A percentile compares a stretch with the other conserved stretches of the same genome.
Evolutionary conservation across 2,113 vertebrate species (phyloP).

Genomic region (Centrocercus urophasianus): DNA sequence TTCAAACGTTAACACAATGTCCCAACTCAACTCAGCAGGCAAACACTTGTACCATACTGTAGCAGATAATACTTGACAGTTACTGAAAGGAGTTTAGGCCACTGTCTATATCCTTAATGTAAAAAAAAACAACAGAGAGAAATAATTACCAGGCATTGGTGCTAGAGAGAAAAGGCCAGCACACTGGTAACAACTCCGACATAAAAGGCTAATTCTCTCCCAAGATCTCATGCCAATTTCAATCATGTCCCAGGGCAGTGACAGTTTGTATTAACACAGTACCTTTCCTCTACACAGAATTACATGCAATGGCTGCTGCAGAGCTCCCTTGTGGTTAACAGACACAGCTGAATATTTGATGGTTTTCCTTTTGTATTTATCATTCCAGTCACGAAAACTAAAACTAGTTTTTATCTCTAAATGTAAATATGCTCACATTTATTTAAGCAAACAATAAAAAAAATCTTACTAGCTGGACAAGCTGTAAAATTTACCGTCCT

Average conservation of each 20-base stretch:
- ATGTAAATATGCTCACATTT: not conserved
- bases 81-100: not conserved
- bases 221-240: not conserved
- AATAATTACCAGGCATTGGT: not conserved
- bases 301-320: not conserved
- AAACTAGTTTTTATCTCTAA: not conserved
- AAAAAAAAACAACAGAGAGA: not conserved
- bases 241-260: not conserved
- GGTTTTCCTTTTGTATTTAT: not conserved
- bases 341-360: not conserved
- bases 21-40: not conserved
- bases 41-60: not conserved
- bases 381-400: not conserved
- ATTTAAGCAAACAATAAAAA: not conserved
- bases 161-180: not conserved
- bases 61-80: not conserved
- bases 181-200: not conserved
- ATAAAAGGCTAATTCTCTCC: constrained; percentile 5
- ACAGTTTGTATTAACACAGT: not conserved
- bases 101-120: not conserved
- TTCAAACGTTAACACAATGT: not conserved
- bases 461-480: not conserved
- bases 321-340: not conserved
- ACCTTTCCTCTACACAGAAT: not conserved
- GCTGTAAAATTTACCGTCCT: not conserved